phyloP scores from a whole-genome alignment of 2,888 invertebrate species.

The Caenorhabditis sp. region DNA sequence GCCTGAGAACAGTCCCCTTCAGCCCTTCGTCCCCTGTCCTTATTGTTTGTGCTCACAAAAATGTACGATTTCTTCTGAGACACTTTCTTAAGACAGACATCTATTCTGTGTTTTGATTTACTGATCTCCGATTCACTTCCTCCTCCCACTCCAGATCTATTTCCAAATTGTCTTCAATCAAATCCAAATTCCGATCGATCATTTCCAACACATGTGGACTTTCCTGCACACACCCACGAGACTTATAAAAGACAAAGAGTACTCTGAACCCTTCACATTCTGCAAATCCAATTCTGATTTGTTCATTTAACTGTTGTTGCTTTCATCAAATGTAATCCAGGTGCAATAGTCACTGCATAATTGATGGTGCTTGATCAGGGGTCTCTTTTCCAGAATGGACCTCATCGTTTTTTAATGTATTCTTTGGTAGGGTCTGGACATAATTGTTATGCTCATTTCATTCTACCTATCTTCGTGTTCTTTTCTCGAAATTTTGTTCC shows the following conservation, averaged over 20 bases:
- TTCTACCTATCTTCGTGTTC: constrained; percentile 10
- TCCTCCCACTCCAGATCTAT: constrained; percentile 8
- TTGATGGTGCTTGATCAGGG: constrained; percentile 8
- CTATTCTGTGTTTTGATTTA: constrained; percentile 18
- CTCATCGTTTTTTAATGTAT: neutral
- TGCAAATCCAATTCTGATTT: constrained; percentile 10
- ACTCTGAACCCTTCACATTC: constrained; percentile 10
- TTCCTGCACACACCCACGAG: neutral
- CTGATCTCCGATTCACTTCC: constrained; percentile 15
- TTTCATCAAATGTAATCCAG: neutral
- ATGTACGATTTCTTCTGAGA: neutral
- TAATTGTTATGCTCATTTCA: constrained; percentile 3
- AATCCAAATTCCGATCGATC: constrained; percentile 24
- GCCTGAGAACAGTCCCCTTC: neutral
- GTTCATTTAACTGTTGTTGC: neutral
- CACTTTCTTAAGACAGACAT: constrained; percentile 1
- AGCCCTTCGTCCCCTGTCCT: neutral
- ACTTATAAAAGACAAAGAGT: constrained; percentile 33
- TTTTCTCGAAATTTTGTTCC: constrained; percentile 19
- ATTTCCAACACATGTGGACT: constrained; percentile 3
- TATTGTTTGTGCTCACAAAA: neutral
- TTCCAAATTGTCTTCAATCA: constrained; percentile 23
- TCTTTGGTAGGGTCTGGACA: neutral
- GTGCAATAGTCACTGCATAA: constrained; percentile 18
- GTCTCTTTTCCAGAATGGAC: neutral